Base-by-base conservation (phyloP, 2,888 invertebrate species). In the Aspidapion aeneum region DNA sequence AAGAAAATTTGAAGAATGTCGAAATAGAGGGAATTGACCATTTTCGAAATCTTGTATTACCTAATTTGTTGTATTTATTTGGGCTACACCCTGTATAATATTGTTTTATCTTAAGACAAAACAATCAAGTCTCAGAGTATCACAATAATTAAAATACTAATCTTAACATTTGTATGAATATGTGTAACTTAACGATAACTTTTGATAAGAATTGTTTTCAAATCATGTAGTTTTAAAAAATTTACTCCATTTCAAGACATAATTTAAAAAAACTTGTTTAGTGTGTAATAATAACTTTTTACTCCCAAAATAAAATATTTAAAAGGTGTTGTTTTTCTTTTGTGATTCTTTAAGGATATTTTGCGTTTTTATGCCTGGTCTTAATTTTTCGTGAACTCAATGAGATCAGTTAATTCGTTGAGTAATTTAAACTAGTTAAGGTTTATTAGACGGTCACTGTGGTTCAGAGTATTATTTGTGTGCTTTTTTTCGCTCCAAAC, bases 351-450 rank as follows among this genome's bases (percentile, higher is more conserved):
- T 7, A 35, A 35, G 35, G 12, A 35, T 7, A 35, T 35, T 35
- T 35, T 12, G 35, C 35, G 35, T 3, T 35, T 35, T 35, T 3
- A 35, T 35, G 35, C 3, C 12, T 12, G 35, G 35, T 3, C 12
- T 35, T 35, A 35, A 35, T 35, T 52, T 63, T 62, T 60, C n/a
- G 57, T 61, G 57, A 49, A 19, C 52, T 54, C 60, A 64, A 57
- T 60, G 57, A 61, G 66, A 67, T 69, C 68, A 68, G 65, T 69
- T 69, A 62, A 68, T 71, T 71, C 70, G 70, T 70, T 70, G 68
- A 68, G 72, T 70, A 73, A 73, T 73, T 74, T 70, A 74, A n/a
- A 71, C 72, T 68, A 69, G 72, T 73, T 74, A 73, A 73, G 61
- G 65, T 68, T 72, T 70, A 70, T 71, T 72, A 69, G 67, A 68